Evolutionary conservation across 2,888 invertebrate genomes (phyloP).

Genomic region (Leptothorax acervorum): DNA sequence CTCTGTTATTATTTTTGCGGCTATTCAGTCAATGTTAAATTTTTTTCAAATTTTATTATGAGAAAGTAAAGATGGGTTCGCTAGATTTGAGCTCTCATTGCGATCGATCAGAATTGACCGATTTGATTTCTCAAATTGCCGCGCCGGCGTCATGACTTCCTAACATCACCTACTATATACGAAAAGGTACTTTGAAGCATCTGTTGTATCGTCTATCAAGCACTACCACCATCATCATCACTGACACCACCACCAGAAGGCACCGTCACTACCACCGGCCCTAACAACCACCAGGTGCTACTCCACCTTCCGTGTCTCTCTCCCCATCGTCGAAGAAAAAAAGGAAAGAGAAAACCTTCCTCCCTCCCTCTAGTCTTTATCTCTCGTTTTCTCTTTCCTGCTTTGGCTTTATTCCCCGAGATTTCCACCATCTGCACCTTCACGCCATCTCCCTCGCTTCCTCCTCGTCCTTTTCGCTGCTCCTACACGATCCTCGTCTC

Average conservation of each 20-base stretch:
- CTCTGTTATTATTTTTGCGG: background rate
- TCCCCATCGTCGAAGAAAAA: constrained; percentile 73
- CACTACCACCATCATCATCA: constrained; percentile 61
- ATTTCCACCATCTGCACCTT: constrained; percentile 82
- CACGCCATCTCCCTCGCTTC: constrained; percentile 63
- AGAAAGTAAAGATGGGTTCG: background rate
- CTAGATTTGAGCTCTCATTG: background rate
- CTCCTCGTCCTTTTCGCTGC: constrained; percentile 34
- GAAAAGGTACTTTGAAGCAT: constrained; percentile 76
- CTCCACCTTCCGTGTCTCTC: constrained; percentile 81
- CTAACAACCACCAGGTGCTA: constrained; percentile 82
- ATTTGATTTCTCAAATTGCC: constrained; percentile 39
- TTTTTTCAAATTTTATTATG: background rate
- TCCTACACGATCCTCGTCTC: constrained; percentile 30
- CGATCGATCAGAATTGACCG: constrained; percentile 16
- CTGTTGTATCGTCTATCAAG: constrained; percentile 81
- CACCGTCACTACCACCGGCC: constrained; percentile 75
- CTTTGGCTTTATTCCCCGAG: constrained; percentile 77
- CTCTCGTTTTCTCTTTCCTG: constrained; percentile 30
- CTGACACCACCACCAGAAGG: constrained; percentile 71
- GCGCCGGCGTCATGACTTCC: constrained; percentile 18
- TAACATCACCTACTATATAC: constrained; percentile 66
- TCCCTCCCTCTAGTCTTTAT: constrained; percentile 45
- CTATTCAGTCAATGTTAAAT: background rate
- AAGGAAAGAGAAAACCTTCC: constrained; percentile 43